phyloP scores from a whole-genome alignment of 2,797 vertebrate species.

The Cygnus olor region DNA sequence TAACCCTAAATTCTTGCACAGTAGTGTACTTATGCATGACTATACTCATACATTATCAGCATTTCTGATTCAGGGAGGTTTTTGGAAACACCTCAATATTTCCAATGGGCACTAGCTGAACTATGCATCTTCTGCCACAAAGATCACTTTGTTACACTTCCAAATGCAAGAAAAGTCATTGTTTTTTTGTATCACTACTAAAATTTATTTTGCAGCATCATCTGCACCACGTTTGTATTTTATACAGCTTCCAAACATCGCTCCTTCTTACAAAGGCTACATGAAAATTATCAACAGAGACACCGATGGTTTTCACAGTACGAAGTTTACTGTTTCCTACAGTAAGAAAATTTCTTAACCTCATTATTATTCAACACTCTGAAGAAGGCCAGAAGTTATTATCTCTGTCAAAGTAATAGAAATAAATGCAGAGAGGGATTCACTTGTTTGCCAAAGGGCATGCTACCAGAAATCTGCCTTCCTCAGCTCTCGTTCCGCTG shows the following conservation, averaged over 20 bases:
- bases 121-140: neutral
- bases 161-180: neutral
- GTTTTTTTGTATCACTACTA: neutral
- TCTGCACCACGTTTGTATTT: neutral
- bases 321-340: neutral
- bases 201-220: constrained; percentile 61
- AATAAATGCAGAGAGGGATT: neutral
- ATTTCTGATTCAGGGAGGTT: neutral
- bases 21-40: neutral
- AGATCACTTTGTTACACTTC: neutral
- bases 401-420: neutral
- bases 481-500: neutral
- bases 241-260: neutral
- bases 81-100: neutral
- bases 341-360: neutral
- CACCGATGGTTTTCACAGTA: neutral
- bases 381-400: neutral
- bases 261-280: neutral
- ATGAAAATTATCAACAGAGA: neutral
- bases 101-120: neutral
- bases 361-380: neutral
- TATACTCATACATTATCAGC: neutral
- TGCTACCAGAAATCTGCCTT: neutral
- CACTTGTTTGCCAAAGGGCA: constrained; percentile 14
- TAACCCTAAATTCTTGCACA: neutral